Conservation (phyloP, 30 jellyfish, hydroid and myxozoan genomes). For the Aurelia coerulea region DNA sequence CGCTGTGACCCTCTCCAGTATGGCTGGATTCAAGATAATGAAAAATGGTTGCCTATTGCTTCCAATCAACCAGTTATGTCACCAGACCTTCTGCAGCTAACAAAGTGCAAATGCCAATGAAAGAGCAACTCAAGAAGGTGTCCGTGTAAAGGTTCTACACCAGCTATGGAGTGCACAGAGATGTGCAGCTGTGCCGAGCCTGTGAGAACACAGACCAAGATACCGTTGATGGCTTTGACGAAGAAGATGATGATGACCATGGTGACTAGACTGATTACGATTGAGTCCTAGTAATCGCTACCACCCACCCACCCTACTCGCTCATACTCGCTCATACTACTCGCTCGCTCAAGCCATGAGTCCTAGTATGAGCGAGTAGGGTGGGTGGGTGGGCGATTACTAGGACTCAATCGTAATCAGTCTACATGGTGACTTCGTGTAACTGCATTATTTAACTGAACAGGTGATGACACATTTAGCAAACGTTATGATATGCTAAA, state of each 20-base stretch:
- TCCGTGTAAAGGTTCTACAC: conserved; percentile 7
- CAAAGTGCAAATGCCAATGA: no score
- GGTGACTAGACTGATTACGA: no score
- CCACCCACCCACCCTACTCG: no score
- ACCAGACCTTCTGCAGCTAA: conserved; percentile 28
- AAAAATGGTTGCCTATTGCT: conserved; percentile 10
- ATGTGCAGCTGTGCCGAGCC: not conserved
- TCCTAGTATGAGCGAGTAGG: no score
- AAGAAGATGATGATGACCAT: no score
- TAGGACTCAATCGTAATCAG: no score
- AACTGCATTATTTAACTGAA: conserved; percentile 4
- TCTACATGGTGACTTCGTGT: not conserved
- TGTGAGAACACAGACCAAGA: conserved; percentile 9
- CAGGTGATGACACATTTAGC: not conserved
- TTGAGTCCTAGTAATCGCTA: no score
- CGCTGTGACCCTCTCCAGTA: conserved; percentile 11
- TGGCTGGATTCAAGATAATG: not conserved
- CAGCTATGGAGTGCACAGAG: conserved; percentile 9
- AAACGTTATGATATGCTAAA: not conserved
- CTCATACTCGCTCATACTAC: no score
- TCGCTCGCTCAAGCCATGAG: no score
- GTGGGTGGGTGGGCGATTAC: no score
- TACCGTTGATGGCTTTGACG: conserved; percentile 1
- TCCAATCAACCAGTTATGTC: conserved; percentile 8
- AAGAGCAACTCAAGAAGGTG: conserved; percentile 8